Percentiles rank a stretch among this genome's conserved stretches.
Evolutionary conservation across 2,888 invertebrate genomes (phyloP).

Genomic region (Steinernema scapterisci): DNA sequence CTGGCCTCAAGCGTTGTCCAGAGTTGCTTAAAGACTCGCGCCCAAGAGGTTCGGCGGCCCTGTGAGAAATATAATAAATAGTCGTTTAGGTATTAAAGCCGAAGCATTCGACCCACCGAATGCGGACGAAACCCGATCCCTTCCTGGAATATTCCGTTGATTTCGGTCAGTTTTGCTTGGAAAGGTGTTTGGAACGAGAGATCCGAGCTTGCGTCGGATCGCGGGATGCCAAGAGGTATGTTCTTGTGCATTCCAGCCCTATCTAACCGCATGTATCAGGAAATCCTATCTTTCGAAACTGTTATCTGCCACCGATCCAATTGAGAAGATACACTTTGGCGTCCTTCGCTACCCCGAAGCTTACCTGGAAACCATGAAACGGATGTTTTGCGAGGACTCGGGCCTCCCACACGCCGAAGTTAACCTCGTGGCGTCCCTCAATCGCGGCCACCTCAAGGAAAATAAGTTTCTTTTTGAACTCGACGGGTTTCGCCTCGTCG

Average conservation of each 20-base stretch:
- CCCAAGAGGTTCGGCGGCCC: too few species aligned
- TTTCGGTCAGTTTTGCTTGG: conserved; percentile 4
- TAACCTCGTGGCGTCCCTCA: not conserved
- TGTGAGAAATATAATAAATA: not conserved
- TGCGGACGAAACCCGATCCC: not conserved
- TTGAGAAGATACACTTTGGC: not conserved
- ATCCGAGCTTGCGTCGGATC: not conserved
- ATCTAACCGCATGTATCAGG: too few species aligned
- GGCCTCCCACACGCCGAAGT: conserved; percentile 1
- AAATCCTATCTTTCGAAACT: conserved; percentile 16
- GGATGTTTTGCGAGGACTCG: conserved; percentile 3
- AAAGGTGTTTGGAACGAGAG: not conserved
- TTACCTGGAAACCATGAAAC: conserved; percentile 1
- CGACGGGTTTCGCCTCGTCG: conserved; percentile 17
- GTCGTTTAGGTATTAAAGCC: not conserved
- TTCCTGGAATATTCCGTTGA: not conserved
- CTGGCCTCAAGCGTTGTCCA: not conserved
- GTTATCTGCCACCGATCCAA: not conserved
- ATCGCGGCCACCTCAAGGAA: not conserved
- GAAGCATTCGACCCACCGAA: not conserved
- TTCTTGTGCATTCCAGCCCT: too few species aligned
- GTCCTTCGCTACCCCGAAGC: conserved; percentile 17
- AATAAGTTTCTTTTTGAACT: not conserved
- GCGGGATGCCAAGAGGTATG: not conserved
- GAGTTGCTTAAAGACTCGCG: not conserved